Evolutionary conservation across 2,797 vertebrate species (phyloP).

Genomic region (Melanotaenia boesemani): DNA sequence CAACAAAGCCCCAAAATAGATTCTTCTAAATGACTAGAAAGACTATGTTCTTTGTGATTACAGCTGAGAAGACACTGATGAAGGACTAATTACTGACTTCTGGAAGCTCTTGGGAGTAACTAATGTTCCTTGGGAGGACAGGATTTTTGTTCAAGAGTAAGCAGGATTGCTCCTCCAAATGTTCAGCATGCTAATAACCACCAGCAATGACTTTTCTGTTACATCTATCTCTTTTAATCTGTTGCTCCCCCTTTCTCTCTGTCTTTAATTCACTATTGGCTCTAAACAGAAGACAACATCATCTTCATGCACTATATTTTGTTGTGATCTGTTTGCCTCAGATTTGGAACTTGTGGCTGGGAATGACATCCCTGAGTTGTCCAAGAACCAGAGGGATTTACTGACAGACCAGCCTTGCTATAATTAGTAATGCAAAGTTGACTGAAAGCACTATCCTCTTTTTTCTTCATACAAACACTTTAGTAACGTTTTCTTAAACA

Average conservation of each 20-base stretch:
- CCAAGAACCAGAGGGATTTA: not conserved
- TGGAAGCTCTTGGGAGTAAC: conserved; percentile 23
- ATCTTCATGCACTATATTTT: not conserved
- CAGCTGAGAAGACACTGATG: conserved; percentile 24
- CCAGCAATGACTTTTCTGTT: conserved; percentile 7
- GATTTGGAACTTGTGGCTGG: no score
- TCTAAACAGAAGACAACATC: not conserved
- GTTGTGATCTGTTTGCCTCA: not conserved
- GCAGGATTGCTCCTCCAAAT: conserved; percentile 10
- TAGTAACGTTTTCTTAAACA: not conserved
- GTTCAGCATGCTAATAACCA: conserved; percentile 2
- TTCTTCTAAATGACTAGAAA: conserved; percentile 20
- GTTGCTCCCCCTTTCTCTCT: not conserved
- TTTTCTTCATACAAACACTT: not conserved
- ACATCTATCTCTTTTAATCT: conserved; percentile 1
- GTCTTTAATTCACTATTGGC: not conserved
- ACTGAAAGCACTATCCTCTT: not conserved
- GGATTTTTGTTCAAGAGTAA: conserved; percentile 11
- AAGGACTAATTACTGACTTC: conserved; percentile 40
- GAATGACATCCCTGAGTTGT: not conserved
- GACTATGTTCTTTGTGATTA: conserved; percentile 36
- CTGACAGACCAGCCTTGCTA: not conserved
- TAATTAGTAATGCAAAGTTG: not conserved
- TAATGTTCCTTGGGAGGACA: conserved; percentile 24
- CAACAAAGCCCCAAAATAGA: conserved; percentile 16